A percentile compares a stretch with the other conserved stretches of the same genome.
These are phyloP conservation scores for Atta texana DNA, from an alignment of 1,140 invertebrate species.

Conservation along the genomic window DNA sequence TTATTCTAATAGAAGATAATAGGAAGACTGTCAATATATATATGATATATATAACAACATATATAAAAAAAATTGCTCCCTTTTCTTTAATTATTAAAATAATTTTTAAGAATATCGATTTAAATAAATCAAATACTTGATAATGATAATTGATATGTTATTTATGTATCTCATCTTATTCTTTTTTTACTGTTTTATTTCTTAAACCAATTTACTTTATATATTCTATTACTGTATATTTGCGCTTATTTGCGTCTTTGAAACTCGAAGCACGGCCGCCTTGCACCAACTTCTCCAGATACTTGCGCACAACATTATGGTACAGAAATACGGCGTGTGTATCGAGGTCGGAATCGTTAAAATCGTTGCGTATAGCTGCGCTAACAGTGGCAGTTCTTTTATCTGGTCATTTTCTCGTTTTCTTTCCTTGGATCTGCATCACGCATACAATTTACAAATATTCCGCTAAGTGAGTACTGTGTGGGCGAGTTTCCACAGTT, in stretches of 20 bases:
- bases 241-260: neutral
- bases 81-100: neutral
- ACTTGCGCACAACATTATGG: constrained; percentile 7
- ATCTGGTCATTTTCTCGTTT: constrained; percentile 12
- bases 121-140: neutral
- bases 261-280: neutral
- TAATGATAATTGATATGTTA: constrained; percentile 1
- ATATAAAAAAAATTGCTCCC: neutral
- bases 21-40: neutral
- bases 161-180: neutral
- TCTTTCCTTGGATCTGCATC: constrained; percentile 22
- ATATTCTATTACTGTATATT: neutral
- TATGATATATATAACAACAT: too few relatives aligned
- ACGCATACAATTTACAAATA: constrained; percentile 42
- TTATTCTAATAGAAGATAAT: neutral
- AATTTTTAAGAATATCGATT: neutral
- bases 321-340: constrained; percentile 40
- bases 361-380: constrained; percentile 42
- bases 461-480: constrained; percentile 47
- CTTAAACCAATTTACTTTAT: constrained; percentile 16
- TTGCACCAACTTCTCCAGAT: constrained; percentile 7
- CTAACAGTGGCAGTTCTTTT: constrained; percentile 23
- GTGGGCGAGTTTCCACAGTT: constrained; percentile 10
- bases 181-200: neutral
- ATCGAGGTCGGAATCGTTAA: constrained; percentile 64